phyloP scores from a whole-genome alignment of 92 coral and sea anemone species.

The Epizoanthus stellaris region DNA sequence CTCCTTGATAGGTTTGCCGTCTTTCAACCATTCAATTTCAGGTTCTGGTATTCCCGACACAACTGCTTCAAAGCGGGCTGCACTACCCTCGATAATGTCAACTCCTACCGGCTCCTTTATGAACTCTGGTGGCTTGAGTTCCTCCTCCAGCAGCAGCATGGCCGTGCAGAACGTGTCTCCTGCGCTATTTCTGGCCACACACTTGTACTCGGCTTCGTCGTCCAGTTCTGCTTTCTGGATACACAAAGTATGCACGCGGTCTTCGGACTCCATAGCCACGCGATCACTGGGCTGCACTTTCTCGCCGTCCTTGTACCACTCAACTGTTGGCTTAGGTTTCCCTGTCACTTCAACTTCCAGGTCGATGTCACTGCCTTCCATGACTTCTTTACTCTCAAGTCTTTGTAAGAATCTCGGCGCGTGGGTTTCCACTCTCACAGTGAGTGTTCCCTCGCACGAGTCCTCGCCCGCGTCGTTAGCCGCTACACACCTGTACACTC shows the following conservation, averaged over 20 bases:
- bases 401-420: constrained; percentile 88
- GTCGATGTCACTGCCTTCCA: constrained; percentile 74
- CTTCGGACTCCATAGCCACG: constrained; percentile 64
- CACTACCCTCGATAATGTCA: constrained; percentile 71
- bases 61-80: constrained; percentile 71
- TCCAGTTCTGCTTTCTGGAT: constrained; percentile 66
- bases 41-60: constrained; percentile 85
- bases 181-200: constrained; percentile 83
- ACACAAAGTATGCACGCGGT: constrained; percentile 79
- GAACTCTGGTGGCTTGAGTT: constrained; percentile 76
- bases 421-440: constrained; percentile 51
- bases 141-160: constrained; percentile 77
- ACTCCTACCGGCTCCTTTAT: constrained; percentile 64
- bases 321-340: constrained; percentile 81
- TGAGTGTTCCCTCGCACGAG: constrained; percentile 64
- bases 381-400: constrained; percentile 78
- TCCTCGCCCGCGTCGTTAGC: constrained; percentile 78
- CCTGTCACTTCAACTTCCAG: constrained; percentile 94
- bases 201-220: constrained; percentile 90
- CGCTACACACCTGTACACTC: constrained; percentile 79
- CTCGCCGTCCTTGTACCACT: constrained; percentile 91
- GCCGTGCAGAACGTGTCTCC: constrained; percentile 85
- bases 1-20: constrained; percentile 78
- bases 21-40: constrained; percentile 94
- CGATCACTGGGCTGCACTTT: constrained; percentile 62